Conservation (phyloP, 2,113 vertebrate species). For the Hippocampus barbouri region DNA sequence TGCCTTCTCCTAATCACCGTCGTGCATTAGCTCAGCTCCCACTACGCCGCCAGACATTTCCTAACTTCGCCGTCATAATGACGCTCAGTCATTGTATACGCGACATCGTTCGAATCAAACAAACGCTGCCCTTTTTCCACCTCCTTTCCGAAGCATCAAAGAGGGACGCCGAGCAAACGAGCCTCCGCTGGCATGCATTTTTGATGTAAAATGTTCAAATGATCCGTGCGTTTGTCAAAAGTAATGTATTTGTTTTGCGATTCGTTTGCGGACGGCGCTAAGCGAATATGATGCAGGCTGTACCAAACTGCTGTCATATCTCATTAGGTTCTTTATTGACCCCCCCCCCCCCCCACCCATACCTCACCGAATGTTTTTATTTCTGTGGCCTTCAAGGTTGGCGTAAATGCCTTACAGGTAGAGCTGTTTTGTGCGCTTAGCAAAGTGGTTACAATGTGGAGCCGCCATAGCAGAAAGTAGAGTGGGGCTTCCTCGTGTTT, state of each 20-base stretch:
- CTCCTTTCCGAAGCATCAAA: conserved; percentile 43
- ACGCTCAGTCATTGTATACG: conserved; percentile 52
- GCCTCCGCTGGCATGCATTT: conserved; percentile 60
- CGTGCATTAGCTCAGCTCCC: conserved; percentile 44
- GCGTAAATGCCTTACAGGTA: conserved; percentile 11
- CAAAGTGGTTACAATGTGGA: conserved; percentile 26
- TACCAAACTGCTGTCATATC: not conserved
- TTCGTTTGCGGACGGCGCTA: conserved; percentile 43
- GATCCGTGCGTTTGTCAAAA: conserved; percentile 55
- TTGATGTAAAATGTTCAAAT: conserved; percentile 65
- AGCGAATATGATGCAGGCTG: conserved; percentile 32
- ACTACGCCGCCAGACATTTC: conserved; percentile 40
- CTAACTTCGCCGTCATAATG: conserved; percentile 48
- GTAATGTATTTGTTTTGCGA: conserved; percentile 60
- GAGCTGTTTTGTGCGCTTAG: conserved; percentile 8
- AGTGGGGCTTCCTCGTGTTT: conserved; percentile 60
- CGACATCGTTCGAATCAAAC: conserved; percentile 57
- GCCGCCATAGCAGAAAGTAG: conserved; percentile 46
- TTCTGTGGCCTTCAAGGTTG: not conserved
- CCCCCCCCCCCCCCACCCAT: not conserved
- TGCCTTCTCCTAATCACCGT: conserved; percentile 46
- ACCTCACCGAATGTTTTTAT: not conserved
- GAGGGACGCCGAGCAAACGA: conserved; percentile 50
- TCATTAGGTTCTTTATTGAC: conserved; percentile 8
- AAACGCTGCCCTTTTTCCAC: conserved; percentile 40